Evolutionary conservation across 2,797 vertebrate genomes (phyloP).

Genomic region (Neomorphus geoffroyi): DNA sequence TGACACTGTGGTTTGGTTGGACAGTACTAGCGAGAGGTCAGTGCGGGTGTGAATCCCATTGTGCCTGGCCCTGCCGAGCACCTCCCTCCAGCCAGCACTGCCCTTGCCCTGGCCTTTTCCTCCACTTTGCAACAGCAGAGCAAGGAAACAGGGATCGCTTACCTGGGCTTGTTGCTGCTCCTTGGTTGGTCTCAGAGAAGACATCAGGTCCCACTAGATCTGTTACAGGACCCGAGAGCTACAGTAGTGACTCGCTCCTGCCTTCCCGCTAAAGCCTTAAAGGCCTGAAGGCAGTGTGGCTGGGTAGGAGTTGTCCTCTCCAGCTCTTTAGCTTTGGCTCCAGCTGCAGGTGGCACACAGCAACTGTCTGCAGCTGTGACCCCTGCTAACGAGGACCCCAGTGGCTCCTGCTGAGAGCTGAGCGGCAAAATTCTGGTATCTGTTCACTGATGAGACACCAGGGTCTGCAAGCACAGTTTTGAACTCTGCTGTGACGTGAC

Average conservation of each 20-base stretch:
- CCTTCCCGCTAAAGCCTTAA: background rate
- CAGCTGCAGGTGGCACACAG: fast-evolving
- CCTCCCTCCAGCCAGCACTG: background rate
- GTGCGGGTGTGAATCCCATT: fast-evolving
- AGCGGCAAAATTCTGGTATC: background rate
- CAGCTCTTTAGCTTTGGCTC: background rate
- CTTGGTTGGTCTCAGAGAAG: background rate
- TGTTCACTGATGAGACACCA: background rate
- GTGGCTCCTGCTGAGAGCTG: background rate
- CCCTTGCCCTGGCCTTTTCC: background rate
- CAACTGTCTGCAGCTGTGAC: background rate
- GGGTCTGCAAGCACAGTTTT: no score
- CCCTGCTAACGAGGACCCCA: background rate
- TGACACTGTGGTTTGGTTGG: fast-evolving
- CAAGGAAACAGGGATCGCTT: background rate
- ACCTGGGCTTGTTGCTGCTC: background rate
- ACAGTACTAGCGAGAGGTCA: background rate
- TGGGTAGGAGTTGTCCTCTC: background rate
- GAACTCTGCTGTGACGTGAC: no score
- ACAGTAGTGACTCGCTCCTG: background rate
- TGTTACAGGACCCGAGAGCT: background rate
- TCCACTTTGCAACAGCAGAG: background rate
- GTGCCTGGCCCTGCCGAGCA: background rate
- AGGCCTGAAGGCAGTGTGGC: background rate
- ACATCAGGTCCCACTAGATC: fast-evolving